Evolutionary conservation across 2,888 invertebrate species (phyloP).

Genomic region (Oligia latruncula): DNA sequence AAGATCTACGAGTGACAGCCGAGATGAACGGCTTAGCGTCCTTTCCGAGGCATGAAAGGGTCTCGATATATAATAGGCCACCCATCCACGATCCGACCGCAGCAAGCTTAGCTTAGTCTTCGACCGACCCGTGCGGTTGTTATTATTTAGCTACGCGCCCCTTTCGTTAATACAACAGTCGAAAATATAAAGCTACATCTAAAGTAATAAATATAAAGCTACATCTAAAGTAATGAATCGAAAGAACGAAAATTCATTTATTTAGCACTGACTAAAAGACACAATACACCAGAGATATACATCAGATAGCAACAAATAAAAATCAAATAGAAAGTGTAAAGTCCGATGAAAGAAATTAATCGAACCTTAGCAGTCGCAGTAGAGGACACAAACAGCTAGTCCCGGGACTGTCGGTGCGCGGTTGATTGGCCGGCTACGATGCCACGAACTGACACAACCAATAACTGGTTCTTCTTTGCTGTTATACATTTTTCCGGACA

Average conservation of each 20-base stretch:
- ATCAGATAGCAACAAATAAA: no score
- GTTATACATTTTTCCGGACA: no score
- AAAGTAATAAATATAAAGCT: not conserved
- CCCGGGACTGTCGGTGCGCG: constrained; percentile 17
- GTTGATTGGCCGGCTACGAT: constrained; percentile 45
- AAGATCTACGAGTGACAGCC: not conserved
- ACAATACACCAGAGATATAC: no score
- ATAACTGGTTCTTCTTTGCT: no score
- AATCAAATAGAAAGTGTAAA: no score
- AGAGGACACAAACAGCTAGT: constrained; percentile 38
- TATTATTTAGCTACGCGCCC: not conserved
- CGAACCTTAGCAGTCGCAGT: not conserved
- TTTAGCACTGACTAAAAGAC: no score
- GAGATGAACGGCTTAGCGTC: not conserved
- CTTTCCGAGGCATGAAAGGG: not conserved
- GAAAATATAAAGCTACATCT: not conserved
- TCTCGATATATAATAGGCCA: not conserved
- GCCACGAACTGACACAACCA: no score
- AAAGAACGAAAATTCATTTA: no score
- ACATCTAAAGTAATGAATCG: not conserved
- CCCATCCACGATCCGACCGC: not conserved
- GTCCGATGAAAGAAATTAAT: not conserved
- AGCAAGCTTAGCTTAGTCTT: not conserved
- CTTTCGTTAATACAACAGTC: not conserved
- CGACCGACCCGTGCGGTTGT: not conserved